Conservation (phyloP, 2,888 invertebrate species). For the Chalcis sispes region DNA sequence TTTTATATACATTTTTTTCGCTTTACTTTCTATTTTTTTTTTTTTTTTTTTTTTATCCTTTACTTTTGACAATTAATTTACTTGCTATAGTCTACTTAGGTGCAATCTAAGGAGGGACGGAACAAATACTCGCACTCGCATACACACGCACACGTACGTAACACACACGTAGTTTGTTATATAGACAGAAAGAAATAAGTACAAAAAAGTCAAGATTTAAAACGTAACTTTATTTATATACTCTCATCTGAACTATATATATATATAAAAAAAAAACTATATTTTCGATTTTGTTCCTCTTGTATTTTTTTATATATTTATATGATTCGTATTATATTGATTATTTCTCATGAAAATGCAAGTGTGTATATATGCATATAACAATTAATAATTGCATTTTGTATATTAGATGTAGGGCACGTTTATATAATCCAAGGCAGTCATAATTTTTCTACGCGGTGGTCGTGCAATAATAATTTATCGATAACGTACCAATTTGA, state of each 20-base stretch:
- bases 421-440: background rate
- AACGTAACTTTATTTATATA: slow-evolving; percentile 49
- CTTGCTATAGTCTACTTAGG: too few relatives aligned
- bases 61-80: too few relatives aligned
- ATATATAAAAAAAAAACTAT: too few relatives aligned
- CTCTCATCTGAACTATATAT: too few relatives aligned
- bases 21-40: background rate
- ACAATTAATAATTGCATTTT: slow-evolving; percentile 1
- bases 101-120: background rate
- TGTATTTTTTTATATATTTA: background rate
- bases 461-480: background rate
- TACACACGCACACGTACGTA: slow-evolving; percentile 45
- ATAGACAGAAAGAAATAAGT: slow-evolving; percentile 48
- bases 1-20: too few relatives aligned
- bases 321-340: background rate
- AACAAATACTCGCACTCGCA: slow-evolving; percentile 32
- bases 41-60: background rate
- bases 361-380: background rate
- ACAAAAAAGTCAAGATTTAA: slow-evolving; percentile 37
- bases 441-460: background rate
- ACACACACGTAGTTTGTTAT: background rate
- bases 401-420: too few relatives aligned
- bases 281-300: too few relatives aligned
- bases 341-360: background rate
- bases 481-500: background rate